These are phyloP conservation scores for Columba janthina DNA, from an alignment of 2,113 vertebrate genomes.

Conservation along the genomic window DNA sequence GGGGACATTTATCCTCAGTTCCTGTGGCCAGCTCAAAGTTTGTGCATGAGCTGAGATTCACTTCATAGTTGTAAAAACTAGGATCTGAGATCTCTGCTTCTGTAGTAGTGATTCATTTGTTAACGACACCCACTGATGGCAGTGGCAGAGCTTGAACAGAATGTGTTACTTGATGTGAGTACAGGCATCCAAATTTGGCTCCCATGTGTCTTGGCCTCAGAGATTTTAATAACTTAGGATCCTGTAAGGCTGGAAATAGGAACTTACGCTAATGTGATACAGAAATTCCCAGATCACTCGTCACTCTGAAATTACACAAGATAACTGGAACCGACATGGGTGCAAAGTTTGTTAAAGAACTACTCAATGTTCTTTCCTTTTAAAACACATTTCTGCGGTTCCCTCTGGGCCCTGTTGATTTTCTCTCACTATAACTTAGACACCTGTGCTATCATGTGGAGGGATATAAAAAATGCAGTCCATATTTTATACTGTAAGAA, in stretches of 20 bases:
- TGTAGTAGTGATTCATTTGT: conserved; percentile 55
- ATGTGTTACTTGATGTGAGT: conserved; percentile 45
- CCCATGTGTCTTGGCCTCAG: conserved; percentile 4
- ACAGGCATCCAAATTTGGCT: conserved; percentile 37
- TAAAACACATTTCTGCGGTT: conserved; percentile 1
- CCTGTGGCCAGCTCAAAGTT: background rate
- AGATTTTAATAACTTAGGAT: conserved; percentile 39
- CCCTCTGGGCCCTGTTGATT: background rate
- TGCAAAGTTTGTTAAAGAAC: conserved; percentile 22
- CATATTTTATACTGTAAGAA: background rate
- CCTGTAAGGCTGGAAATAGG: conserved; percentile 39
- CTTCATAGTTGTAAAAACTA: background rate
- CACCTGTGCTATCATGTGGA: conserved; percentile 36
- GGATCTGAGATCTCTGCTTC: background rate
- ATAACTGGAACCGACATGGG: background rate
- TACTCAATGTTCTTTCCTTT: conserved; percentile 20
- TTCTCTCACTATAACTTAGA: background rate
- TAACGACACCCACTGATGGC: conserved; percentile 38
- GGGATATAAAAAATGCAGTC: background rate
- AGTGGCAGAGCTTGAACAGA: conserved; percentile 40
- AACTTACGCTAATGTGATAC: background rate
- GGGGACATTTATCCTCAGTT: background rate
- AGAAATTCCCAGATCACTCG: conserved; percentile 43
- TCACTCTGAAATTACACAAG: background rate
- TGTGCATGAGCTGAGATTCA: background rate